Evolutionary conservation across 2,113 vertebrate genomes (phyloP).

Genomic region (Gopherus flavomarginatus): DNA sequence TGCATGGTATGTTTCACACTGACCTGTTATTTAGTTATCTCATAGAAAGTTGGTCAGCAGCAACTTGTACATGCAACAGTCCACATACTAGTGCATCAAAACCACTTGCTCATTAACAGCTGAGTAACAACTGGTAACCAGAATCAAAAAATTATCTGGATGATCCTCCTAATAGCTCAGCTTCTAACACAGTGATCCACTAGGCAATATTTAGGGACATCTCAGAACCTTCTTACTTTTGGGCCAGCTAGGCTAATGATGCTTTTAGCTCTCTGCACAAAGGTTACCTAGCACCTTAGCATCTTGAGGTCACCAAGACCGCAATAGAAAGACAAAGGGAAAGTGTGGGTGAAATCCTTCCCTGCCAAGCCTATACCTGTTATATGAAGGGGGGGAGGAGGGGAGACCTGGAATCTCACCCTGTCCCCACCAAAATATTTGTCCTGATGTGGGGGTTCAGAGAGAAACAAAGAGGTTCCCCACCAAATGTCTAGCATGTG

Average conservation of each 20-base stretch:
- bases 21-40: background rate
- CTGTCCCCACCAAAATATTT: background rate
- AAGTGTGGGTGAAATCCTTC: background rate
- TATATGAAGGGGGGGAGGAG: accelerated
- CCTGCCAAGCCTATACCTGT: background rate
- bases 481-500: background rate
- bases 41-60: background rate
- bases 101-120: background rate
- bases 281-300: background rate
- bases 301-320: background rate
- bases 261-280: background rate
- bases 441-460: background rate
- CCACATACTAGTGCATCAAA: background rate
- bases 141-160: background rate
- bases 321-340: background rate
- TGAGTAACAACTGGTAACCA: background rate
- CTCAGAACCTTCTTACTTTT: background rate
- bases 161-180: background rate
- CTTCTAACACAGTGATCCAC: background rate
- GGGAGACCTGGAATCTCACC: background rate
- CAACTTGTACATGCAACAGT: background rate
- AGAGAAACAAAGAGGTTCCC: background rate
- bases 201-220: background rate
- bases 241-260: background rate
- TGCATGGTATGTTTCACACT: background rate